Percentiles rank a stretch among this genome's conserved stretches.
Conservation (phyloP, 2,113 vertebrate species). For the Melanerpes formicivorus region DNA sequence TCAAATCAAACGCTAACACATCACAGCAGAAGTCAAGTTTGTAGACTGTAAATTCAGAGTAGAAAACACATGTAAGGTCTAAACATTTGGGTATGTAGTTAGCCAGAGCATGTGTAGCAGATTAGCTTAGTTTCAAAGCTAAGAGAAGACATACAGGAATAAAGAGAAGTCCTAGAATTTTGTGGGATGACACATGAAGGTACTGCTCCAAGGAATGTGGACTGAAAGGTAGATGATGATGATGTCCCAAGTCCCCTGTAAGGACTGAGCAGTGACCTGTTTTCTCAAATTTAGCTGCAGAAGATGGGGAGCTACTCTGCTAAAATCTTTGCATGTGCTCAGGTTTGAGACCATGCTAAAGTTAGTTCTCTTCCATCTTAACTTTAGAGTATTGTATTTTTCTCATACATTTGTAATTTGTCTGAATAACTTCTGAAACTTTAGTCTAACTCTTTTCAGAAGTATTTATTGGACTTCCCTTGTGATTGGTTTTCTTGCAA, state of each 20-base stretch:
- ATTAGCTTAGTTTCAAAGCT: neutral
- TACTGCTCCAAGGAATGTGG: accelerated
- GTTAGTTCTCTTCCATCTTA: neutral
- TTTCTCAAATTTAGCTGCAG: neutral
- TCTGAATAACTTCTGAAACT: neutral
- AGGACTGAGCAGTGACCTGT: neutral
- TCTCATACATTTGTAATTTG: neutral
- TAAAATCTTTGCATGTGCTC: neutral
- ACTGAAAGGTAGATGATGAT: neutral
- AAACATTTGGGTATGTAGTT: neutral
- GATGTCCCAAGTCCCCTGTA: neutral
- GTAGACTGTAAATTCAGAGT: neutral
- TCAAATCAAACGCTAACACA: neutral
- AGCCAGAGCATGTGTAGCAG: neutral
- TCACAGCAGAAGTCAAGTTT: neutral
- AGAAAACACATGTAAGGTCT: neutral
- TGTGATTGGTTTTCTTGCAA: neutral
- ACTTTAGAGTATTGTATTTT: neutral
- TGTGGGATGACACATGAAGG: neutral
- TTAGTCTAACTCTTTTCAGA: neutral
- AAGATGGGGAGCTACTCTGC: neutral
- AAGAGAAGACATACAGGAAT: neutral
- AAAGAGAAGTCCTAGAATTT: neutral
- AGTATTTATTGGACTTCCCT: neutral
- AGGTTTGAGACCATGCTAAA: neutral